These are phyloP conservation scores for Acronicta alni DNA, from an alignment of 2,888 invertebrate species.

Conservation along the genomic window DNA sequence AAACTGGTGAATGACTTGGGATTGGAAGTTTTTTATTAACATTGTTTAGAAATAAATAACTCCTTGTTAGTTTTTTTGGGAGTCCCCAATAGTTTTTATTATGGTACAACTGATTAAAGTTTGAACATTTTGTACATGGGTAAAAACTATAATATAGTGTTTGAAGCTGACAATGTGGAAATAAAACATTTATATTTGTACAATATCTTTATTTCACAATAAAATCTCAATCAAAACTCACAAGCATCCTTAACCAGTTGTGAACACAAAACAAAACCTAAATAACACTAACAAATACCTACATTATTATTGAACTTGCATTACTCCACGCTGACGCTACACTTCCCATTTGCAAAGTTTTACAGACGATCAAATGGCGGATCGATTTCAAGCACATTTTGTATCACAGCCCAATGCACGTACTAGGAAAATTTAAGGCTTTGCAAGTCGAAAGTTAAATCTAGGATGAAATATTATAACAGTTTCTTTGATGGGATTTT, in stretches of 20 bases:
- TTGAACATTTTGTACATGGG: no score
- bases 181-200: slow-evolving; percentile 69
- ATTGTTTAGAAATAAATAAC: neutral
- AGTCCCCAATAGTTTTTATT: no score
- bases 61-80: no score
- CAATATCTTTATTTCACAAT: slow-evolving; percentile 85
- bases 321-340: slow-evolving; percentile 44
- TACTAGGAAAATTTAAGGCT: slow-evolving; percentile 49
- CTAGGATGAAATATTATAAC: slow-evolving; percentile 39
- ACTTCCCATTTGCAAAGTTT: slow-evolving; percentile 46
- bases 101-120: no score
- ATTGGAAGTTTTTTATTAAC: slow-evolving; percentile 42
- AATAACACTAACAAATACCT: slow-evolving; percentile 77
- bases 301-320: slow-evolving; percentile 66
- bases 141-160: no score
- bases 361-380: slow-evolving; percentile 56
- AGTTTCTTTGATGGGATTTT: slow-evolving; percentile 42
- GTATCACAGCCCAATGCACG: slow-evolving; percentile 64
- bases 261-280: slow-evolving; percentile 81
- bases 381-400: slow-evolving; percentile 56
- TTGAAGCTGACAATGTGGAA: slow-evolving; percentile 31
- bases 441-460: slow-evolving; percentile 50
- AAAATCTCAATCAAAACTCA: slow-evolving; percentile 87
- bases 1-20: slow-evolving; percentile 62
- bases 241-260: slow-evolving; percentile 80